Evolutionary conservation across 1,140 invertebrate species (phyloP).

Genomic region (Euschistus heros): DNA sequence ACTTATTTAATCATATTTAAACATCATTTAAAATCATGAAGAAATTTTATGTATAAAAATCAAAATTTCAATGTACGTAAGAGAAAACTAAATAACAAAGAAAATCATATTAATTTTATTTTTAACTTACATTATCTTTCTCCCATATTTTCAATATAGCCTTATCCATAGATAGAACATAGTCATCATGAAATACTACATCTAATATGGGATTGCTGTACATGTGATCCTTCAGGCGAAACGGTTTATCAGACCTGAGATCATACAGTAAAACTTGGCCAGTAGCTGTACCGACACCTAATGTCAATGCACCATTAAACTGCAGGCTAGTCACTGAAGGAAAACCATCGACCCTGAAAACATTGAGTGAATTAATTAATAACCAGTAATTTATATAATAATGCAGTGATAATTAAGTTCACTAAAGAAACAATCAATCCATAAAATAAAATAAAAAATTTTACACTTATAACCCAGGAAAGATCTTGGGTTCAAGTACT

Average conservation of each 20-base stretch:
- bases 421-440: too few relatives aligned
- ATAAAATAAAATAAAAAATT: too few relatives aligned
- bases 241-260: constrained; percentile 80
- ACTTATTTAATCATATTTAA: too few relatives aligned
- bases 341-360: constrained; percentile 46
- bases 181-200: constrained; percentile 78
- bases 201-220: constrained; percentile 86
- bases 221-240: constrained; percentile 87
- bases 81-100: constrained; percentile 18
- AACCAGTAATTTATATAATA: too few relatives aligned
- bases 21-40: too few relatives aligned
- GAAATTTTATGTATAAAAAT: too few relatives aligned
- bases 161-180: constrained; percentile 85
- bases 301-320: constrained; percentile 68
- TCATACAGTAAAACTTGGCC: constrained; percentile 94
- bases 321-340: constrained; percentile 71
- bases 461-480: too few relatives aligned
- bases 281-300: constrained; percentile 85
- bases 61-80: too few relatives aligned
- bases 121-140: constrained; percentile 59
- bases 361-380: too few relatives aligned
- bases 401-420: too few relatives aligned
- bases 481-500: too few relatives aligned
- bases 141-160: constrained; percentile 94
- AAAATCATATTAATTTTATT: neutral